Conservation (phyloP, 2,888 invertebrate species). For the Ectemnius continuus region DNA sequence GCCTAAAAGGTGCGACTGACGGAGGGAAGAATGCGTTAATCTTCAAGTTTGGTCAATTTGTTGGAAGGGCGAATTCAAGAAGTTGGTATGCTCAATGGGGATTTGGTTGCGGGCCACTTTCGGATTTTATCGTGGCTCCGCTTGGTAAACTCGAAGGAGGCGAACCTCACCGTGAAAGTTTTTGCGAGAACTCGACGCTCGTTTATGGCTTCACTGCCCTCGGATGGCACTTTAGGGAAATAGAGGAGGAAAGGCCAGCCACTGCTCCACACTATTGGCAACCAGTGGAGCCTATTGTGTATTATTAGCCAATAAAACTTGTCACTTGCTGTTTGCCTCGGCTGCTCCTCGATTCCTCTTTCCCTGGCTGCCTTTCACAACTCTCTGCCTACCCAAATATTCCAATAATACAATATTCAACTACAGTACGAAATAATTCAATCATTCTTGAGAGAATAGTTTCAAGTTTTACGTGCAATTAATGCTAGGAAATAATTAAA, state of each 20-base stretch:
- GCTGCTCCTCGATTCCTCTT: slow-evolving; percentile 20
- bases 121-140: neutral
- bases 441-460: no score
- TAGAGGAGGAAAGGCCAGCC: slow-evolving; percentile 58
- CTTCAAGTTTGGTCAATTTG: no score
- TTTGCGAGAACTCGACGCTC: slow-evolving; percentile 48
- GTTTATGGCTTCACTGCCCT: slow-evolving; percentile 76
- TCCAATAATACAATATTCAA: no score
- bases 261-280: slow-evolving; percentile 48
- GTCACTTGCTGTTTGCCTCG: slow-evolving; percentile 23
- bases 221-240: slow-evolving; percentile 77
- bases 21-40: no score
- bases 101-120: neutral
- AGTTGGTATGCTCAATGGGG: neutral
- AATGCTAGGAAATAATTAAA: no score
- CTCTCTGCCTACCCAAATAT: no score
- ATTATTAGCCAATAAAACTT: slow-evolving; percentile 72
- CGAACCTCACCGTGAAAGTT: slow-evolving; percentile 44
- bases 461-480: no score
- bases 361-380: neutral
- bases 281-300: slow-evolving; percentile 64
- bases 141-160: slow-evolving; percentile 48
- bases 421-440: no score
- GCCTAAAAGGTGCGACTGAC: no score
- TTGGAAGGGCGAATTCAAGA: neutral